Percentiles rank a stretch among this genome's conserved stretches.
These are phyloP conservation scores for Maniola jurtina DNA, from an alignment of 1,140 invertebrate genomes.

Conservation along the genomic window DNA sequence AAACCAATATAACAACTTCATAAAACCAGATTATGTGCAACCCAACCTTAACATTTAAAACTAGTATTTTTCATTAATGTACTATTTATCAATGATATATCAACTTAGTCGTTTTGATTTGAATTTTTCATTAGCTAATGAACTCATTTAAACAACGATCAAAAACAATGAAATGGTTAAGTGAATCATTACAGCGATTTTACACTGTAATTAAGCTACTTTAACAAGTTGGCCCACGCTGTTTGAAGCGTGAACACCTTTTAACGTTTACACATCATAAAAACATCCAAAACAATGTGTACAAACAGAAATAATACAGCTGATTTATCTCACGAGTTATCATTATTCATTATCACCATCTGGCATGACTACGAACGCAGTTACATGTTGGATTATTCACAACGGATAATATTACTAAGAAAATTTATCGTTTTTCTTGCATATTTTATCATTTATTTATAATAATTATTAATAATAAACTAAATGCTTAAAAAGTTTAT, in stretches of 20 bases:
- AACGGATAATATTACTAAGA: neutral
- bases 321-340: constrained; percentile 8
- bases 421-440: no score
- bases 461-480: no score
- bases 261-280: constrained; percentile 8
- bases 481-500: no score
- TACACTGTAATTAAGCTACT: constrained; percentile 6
- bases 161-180: constrained; percentile 7
- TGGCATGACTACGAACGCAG: neutral
- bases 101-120: neutral
- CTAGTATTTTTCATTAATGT: neutral
- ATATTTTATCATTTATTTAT: no score
- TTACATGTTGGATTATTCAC: neutral
- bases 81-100: neutral
- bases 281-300: constrained; percentile 10
- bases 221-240: neutral
- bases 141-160: constrained; percentile 1
- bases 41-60: constrained; percentile 15
- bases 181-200: constrained; percentile 1
- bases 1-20: neutral
- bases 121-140: neutral
- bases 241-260: neutral
- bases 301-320: constrained; percentile 8
- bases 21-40: neutral
- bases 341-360: neutral